These are phyloP conservation scores for Leptoteleia sp. DNA, from an alignment of 1,140 invertebrate species.

Conservation along the genomic window DNA sequence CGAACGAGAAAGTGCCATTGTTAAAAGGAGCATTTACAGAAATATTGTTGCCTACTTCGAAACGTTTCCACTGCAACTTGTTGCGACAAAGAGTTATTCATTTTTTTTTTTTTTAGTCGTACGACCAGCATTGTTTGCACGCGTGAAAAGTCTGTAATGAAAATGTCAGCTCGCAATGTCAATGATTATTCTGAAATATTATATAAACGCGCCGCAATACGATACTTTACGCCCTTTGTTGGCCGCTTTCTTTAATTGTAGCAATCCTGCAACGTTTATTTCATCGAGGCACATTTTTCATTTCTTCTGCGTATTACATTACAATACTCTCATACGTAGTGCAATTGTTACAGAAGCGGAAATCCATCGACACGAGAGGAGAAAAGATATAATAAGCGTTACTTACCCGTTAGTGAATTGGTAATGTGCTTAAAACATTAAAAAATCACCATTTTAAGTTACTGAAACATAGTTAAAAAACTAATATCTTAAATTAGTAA, in stretches of 20 bases:
- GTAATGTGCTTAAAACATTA: too few relatives aligned
- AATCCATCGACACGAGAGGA: slow-evolving; percentile 10
- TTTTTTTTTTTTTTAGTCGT: slow-evolving; percentile 15
- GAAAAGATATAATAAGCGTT: too few relatives aligned
- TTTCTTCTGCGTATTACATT: slow-evolving; percentile 7
- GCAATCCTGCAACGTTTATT: slow-evolving; percentile 3
- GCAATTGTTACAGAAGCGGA: slow-evolving; percentile 22
- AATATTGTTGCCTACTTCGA: slow-evolving; percentile 12
- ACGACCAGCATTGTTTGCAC: neutral
- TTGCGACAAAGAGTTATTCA: slow-evolving; percentile 22
- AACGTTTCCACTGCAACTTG: slow-evolving; percentile 24
- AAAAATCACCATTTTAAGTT: too few relatives aligned
- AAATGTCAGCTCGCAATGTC: neutral
- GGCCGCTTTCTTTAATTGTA: slow-evolving; percentile 5
- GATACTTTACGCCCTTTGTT: neutral
- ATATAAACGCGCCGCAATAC: neutral
- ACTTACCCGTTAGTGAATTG: too few relatives aligned
- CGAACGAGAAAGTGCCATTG: neutral
- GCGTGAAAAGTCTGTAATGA: slow-evolving; percentile 7
- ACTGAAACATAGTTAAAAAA: too few relatives aligned
- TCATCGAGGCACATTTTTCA: slow-evolving; percentile 3
- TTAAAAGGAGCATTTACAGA: slow-evolving; percentile 10
- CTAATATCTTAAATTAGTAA: too few relatives aligned
- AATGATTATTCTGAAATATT: slow-evolving; percentile 5
- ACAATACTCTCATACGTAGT: slow-evolving; percentile 11